A percentile compares a stretch with the other conserved stretches of the same genome.
Evolutionary conservation across 2,888 invertebrate species (phyloP).

Genomic region (Xylota segnis): DNA sequence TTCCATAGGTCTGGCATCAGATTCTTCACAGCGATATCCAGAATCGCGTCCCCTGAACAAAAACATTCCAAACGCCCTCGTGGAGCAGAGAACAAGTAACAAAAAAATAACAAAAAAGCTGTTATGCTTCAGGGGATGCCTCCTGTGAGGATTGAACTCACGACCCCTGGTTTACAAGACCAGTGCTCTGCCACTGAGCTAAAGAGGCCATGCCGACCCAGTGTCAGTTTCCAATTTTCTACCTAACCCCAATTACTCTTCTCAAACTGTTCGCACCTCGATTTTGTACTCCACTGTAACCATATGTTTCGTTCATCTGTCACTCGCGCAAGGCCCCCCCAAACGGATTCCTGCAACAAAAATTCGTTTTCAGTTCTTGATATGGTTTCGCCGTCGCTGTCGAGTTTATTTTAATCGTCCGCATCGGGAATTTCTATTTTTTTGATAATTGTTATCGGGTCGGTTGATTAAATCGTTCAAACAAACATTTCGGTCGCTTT

Average conservation of each 20-base stretch:
- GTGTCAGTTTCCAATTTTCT: not conserved
- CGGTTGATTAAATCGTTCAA: slow-evolving; percentile 6
- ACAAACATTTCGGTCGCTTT: slow-evolving; percentile 12
- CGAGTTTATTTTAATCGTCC: slow-evolving; percentile 2
- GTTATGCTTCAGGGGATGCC: slow-evolving; percentile 30
- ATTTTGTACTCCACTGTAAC: slow-evolving; percentile 41
- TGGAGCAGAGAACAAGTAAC: too few relatives aligned
- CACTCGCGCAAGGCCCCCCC: slow-evolving; percentile 11
- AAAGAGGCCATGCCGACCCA: slow-evolving; percentile 33
- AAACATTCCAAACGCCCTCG: too few relatives aligned
- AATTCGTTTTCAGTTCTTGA: slow-evolving; percentile 38
- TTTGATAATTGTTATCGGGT: not conserved
- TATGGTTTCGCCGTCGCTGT: slow-evolving; percentile 21
- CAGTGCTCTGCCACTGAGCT: slow-evolving; percentile 77
- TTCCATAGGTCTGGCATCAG: too few relatives aligned
- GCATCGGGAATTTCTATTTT: not conserved
- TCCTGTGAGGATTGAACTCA: slow-evolving; percentile 77
- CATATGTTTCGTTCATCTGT: slow-evolving; percentile 42
- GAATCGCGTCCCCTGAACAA: too few relatives aligned
- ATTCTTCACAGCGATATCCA: too few relatives aligned
- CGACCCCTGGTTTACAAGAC: slow-evolving; percentile 77
- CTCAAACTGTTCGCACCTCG: slow-evolving; percentile 14
- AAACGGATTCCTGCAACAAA: slow-evolving; percentile 10
- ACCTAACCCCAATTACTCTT: not conserved
- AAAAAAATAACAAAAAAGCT: not conserved